Evolutionary conservation across 2,113 vertebrate genomes (phyloP).

Genomic region (Brachypteracias leptosomus): DNA sequence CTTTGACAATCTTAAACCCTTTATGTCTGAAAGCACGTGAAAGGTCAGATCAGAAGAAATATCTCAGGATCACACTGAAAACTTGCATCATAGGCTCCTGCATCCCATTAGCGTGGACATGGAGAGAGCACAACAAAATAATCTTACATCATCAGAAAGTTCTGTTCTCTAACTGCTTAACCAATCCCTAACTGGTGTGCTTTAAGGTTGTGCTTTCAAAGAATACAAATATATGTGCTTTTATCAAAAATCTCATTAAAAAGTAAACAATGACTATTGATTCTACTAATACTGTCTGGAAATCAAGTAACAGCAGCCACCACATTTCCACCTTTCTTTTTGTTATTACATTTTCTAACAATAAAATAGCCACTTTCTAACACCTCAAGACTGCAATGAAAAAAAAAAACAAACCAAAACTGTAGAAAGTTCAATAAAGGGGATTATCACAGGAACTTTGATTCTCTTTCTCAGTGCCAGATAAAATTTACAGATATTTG

Average conservation of each 20-base stretch:
- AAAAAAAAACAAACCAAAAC: neutral
- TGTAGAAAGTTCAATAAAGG: neutral
- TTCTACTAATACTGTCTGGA: neutral
- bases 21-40: neutral
- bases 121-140: neutral
- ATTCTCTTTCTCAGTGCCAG: neutral
- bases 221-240: neutral
- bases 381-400: neutral
- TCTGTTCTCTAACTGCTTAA: neutral
- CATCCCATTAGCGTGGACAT: neutral
- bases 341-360: neutral
- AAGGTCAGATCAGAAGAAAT: neutral
- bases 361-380: neutral
- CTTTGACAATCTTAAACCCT: neutral
- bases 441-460: neutral
- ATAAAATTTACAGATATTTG: neutral
- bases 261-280: neutral
- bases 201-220: neutral
- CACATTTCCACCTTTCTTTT: neutral
- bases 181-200: neutral
- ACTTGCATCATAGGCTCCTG: neutral
- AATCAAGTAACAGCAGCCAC: neutral
- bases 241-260: slow-evolving; percentile 8
- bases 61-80: neutral
- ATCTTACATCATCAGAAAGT: neutral